Evolutionary conservation across 2,888 invertebrate species (phyloP).

Genomic region (Operophtera brumata): DNA sequence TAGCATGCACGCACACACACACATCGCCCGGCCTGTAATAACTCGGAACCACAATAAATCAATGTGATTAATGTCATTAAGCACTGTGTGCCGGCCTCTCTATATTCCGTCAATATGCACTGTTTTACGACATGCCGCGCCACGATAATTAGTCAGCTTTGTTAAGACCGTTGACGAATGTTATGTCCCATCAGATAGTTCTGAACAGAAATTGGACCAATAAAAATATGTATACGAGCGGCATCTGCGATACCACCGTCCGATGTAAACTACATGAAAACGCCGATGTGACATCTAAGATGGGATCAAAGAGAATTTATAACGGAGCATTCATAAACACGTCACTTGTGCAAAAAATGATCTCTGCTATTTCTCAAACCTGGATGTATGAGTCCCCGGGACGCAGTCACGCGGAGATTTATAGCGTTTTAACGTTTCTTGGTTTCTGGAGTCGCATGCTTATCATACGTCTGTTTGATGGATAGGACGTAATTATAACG

Average conservation of each 20-base stretch:
- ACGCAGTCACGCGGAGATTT: slow-evolving; percentile 50
- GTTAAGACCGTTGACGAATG: slow-evolving; percentile 74
- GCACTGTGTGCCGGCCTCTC: slow-evolving; percentile 81
- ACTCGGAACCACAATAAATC: slow-evolving; percentile 82
- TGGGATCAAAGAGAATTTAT: slow-evolving; percentile 74
- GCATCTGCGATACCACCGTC: slow-evolving; percentile 40
- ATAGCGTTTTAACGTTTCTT: slow-evolving; percentile 59
- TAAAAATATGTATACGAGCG: slow-evolving; percentile 54
- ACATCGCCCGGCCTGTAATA: slow-evolving; percentile 76
- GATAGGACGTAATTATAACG: slow-evolving; percentile 76
- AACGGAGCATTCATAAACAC: slow-evolving; percentile 72
- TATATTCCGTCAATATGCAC: slow-evolving; percentile 82
- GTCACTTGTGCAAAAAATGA: slow-evolving; percentile 71
- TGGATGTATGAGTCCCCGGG: slow-evolving; percentile 34
- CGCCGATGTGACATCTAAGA: slow-evolving; percentile 56
- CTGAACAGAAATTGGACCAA: slow-evolving; percentile 54
- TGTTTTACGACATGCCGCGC: slow-evolving; percentile 79
- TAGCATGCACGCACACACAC: slow-evolving; percentile 59
- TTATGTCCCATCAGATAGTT: slow-evolving; percentile 50
- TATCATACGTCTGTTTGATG: slow-evolving; percentile 73
- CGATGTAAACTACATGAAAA: slow-evolving; percentile 42
- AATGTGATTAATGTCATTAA: slow-evolving; percentile 82
- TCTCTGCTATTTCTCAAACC: slow-evolving; percentile 73
- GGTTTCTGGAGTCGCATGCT: slow-evolving; percentile 57
- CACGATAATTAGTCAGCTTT: slow-evolving; percentile 80